These are phyloP conservation scores for Schrankia costaestrigalis DNA, from an alignment of 2,888 invertebrate species.

Conservation along the genomic window DNA sequence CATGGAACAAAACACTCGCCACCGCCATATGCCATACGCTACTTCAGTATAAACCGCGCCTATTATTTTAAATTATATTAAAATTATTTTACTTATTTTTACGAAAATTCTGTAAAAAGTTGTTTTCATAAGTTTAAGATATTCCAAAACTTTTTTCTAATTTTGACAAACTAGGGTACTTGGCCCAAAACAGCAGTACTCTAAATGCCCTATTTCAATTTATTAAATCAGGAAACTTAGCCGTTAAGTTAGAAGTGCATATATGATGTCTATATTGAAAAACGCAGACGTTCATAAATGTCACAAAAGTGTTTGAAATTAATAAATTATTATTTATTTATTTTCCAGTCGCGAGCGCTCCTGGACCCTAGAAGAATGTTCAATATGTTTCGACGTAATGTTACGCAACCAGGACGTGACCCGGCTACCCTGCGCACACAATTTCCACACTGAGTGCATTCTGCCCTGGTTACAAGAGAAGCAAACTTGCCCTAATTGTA, in stretches of 20 bases:
- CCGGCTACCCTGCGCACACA: constrained; percentile 60
- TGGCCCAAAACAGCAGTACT: too few relatives aligned
- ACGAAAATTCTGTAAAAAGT: not conserved
- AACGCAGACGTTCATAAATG: too few relatives aligned
- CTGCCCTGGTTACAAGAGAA: constrained; percentile 67
- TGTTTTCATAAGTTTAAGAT: too few relatives aligned
- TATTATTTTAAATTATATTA: not conserved
- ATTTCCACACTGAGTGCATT: constrained; percentile 67
- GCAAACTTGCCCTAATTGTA: constrained; percentile 68
- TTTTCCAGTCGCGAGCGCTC: constrained; percentile 56
- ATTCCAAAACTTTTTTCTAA: too few relatives aligned
- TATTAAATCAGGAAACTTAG: too few relatives aligned
- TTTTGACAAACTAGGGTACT: too few relatives aligned
- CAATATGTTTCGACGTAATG: constrained; percentile 70
- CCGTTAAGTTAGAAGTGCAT: too few relatives aligned
- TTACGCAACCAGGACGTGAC: constrained; percentile 52
- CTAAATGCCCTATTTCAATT: too few relatives aligned
- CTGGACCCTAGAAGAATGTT: constrained; percentile 65
- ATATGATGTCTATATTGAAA: too few relatives aligned
- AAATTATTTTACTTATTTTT: not conserved
- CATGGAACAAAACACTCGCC: too few relatives aligned
- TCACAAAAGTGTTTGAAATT: not conserved
- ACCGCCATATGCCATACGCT: too few relatives aligned
- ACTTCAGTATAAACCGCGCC: too few relatives aligned
- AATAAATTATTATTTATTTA: not conserved